phyloP scores from a whole-genome alignment of 2,888 invertebrate genomes.

The Branchipolynoe longqiensis region DNA sequence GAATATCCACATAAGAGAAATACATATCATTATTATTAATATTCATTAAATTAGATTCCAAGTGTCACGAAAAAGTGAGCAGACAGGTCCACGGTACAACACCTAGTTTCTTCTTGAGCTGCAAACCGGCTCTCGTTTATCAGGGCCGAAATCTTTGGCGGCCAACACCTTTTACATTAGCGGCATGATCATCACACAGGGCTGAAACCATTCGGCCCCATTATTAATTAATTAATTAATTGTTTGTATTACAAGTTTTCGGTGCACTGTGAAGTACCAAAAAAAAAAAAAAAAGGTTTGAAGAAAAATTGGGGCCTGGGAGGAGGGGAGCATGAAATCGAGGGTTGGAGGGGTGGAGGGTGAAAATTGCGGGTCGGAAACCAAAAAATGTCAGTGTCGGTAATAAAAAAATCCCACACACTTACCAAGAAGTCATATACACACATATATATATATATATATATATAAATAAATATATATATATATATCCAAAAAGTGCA shows the following conservation, averaged over 20 bases:
- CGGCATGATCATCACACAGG: constrained; percentile 40
- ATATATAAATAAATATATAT: no score
- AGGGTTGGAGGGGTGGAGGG: no score
- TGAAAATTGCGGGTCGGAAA: no score
- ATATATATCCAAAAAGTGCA: constrained; percentile 57
- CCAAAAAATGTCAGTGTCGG: constrained; percentile 33
- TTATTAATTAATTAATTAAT: neutral
- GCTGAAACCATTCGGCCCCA: constrained; percentile 10
- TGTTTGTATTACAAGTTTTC: constrained; percentile 23
- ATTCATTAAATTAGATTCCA: constrained; percentile 47
- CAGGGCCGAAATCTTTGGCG: neutral
- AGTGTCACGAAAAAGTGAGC: constrained; percentile 58
- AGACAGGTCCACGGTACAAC: constrained; percentile 53
- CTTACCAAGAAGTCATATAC: constrained; percentile 46
- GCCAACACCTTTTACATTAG: constrained; percentile 8
- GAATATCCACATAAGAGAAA: constrained; percentile 56
- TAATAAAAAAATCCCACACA: constrained; percentile 53
- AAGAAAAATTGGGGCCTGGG: no score
- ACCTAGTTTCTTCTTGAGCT: constrained; percentile 49
- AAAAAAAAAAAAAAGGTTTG: constrained; percentile 29
- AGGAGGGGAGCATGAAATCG: no score
- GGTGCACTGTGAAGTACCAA: constrained; percentile 27
- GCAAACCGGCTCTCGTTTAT: neutral
- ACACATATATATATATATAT: no score
- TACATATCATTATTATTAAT: constrained; percentile 53